These are phyloP conservation scores for Adrianichthys oophorus DNA, from an alignment of 2,797 vertebrate genomes.

Conservation along the genomic window DNA sequence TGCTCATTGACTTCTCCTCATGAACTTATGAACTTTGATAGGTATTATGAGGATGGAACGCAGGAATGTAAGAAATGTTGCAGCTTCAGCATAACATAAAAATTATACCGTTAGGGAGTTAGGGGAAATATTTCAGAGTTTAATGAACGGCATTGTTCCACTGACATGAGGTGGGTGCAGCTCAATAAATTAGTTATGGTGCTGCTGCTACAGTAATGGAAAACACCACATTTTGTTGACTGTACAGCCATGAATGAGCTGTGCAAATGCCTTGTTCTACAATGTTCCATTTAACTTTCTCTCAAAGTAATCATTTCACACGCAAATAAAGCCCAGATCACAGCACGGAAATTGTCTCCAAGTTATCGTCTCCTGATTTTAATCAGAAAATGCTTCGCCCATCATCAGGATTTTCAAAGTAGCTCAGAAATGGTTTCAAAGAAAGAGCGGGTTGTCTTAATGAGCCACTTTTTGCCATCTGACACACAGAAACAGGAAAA, in stretches of 20 bases:
- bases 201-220: constrained; percentile 11
- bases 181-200: constrained; percentile 23
- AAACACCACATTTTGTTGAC: neutral
- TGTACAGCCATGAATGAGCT: neutral
- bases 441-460: constrained; percentile 1
- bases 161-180: constrained; percentile 10
- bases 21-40: constrained; percentile 48
- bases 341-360: constrained; percentile 4
- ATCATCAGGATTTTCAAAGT: constrained; percentile 3
- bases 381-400: constrained; percentile 1
- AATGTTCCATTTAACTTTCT: neutral
- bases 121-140: constrained; percentile 13
- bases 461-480: constrained; percentile 2
- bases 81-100: constrained; percentile 10
- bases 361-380: neutral
- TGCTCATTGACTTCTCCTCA: constrained; percentile 80
- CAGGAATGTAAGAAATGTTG: constrained; percentile 11
- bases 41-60: constrained; percentile 24
- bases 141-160: constrained; percentile 8
- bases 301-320: constrained; percentile 1
- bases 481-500: constrained; percentile 11
- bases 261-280: too few relatives aligned
- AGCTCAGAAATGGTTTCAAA: constrained; percentile 3
- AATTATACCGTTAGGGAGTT: neutral
- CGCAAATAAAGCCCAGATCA: constrained; percentile 4